Base-by-base conservation (phyloP, 1,140 invertebrate genomes). In the Gryllus bimaculatus region DNA sequence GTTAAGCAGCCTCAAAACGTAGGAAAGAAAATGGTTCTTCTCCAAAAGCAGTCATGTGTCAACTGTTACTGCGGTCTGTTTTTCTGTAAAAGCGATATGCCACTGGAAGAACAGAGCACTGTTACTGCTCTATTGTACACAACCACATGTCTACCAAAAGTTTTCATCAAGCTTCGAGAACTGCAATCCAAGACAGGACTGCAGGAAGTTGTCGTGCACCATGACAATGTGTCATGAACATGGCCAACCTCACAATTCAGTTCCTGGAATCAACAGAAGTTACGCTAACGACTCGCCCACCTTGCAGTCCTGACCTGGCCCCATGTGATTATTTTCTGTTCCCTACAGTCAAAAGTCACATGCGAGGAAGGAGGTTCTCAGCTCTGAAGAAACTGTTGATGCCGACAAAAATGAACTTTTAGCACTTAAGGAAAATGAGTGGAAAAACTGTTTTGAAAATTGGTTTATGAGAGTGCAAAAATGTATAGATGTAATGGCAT, bases 251-350 rank as follows among this genome's bases (percentile, higher is more conserved):
- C 2, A 47, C 75, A 13, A 76, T 76, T 13, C 75, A 76, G 75
- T 47, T 76, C 21, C 75, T 76, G 75, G 75, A 76, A 7, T 76
- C 75, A 13, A 76, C 75, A 76, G 75, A 47, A 7, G 75, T 76
- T 13, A 73, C 1, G 6, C 66, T 76, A 15, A 76, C 7, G 75
- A 76, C 75, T 76, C 21, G 21, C 21, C 75, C 21, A 18, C 75
- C 75, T 18, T 76, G 21, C 75, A 21, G 75, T 26, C 39, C 75
- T 76, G 21, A 76, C 75, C 75, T 76, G 75, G 75, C 75, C 2
- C 75, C 39, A n/a, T n/a, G n/a, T n/a, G n/a, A n/a, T n/a, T n/a
- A n/a, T n/a, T n/a, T n/a, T n/a, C n/a, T n/a, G n/a, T n/a, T n/a
- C n/a, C n/a, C n/a, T n/a, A n/a, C n/a, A 10, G 18, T 13, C 21